A percentile compares a stretch with the other conserved stretches of the same genome.
Evolutionary conservation across 2,888 invertebrate species (phyloP).

Genomic region (Ichneumon xanthorius): DNA sequence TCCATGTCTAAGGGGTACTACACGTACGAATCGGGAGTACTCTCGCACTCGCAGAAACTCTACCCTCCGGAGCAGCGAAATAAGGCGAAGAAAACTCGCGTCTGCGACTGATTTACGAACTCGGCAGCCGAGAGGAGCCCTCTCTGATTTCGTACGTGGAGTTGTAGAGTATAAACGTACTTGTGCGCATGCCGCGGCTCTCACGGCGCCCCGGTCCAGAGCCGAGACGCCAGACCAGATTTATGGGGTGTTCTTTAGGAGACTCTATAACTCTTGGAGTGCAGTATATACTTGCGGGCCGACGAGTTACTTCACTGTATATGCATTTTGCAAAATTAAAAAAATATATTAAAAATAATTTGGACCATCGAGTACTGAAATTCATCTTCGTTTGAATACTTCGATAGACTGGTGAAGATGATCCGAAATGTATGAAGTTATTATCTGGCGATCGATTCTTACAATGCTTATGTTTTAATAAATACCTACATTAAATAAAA

Average conservation of each 20-base stretch:
- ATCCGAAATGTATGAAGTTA: not conserved
- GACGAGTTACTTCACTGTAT: slow-evolving; percentile 36
- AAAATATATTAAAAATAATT: slow-evolving; percentile 9
- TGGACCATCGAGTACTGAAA: not conserved
- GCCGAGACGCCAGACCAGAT: slow-evolving; percentile 73
- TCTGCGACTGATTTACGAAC: slow-evolving; percentile 81
- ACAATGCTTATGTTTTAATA: not conserved
- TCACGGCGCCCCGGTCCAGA: slow-evolving; percentile 70
- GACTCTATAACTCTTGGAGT: slow-evolving; percentile 73
- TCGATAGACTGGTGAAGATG: not conserved
- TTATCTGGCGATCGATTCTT: not conserved
- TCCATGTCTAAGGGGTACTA: slow-evolving; percentile 14
- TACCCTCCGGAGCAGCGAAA: slow-evolving; percentile 67
- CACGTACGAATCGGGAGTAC: slow-evolving; percentile 17
- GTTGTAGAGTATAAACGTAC: slow-evolving; percentile 49
- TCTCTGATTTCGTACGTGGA: slow-evolving; percentile 64
- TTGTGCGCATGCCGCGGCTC: slow-evolving; percentile 70
- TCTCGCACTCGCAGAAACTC: slow-evolving; percentile 22
- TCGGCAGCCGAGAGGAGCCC: slow-evolving; percentile 69
- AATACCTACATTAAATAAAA: not conserved
- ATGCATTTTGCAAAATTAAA: slow-evolving; percentile 13
- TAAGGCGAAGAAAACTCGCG: slow-evolving; percentile 77
- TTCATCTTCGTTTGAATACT: slow-evolving; percentile 16
- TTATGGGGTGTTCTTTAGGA: slow-evolving; percentile 80
- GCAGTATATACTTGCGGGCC: slow-evolving; percentile 24